Conservation (phyloP, 1,140 invertebrate species). For the Chionoecetes opilio region DNA sequence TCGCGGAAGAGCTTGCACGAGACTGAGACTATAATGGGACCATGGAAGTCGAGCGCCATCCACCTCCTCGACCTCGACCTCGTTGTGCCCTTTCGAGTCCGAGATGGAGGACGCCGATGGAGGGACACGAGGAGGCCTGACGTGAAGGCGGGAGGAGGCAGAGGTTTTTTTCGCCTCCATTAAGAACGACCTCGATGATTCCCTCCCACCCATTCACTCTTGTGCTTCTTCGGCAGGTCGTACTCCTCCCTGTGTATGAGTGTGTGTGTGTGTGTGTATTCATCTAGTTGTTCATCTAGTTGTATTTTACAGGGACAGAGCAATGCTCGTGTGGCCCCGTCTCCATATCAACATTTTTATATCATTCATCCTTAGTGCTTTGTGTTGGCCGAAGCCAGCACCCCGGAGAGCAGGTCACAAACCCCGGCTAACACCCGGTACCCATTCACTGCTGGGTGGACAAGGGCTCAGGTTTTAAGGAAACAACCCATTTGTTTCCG, state of each 20-base stretch:
- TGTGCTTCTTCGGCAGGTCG: no score
- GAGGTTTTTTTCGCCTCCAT: background rate
- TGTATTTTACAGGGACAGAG: no score
- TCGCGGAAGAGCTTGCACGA: background rate
- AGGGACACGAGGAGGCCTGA: background rate
- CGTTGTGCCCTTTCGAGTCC: background rate
- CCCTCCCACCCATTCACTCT: background rate
- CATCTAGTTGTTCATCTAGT: no score
- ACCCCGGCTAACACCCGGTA: no score
- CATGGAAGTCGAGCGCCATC: background rate
- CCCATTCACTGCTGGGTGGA: no score
- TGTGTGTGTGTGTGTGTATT: constrained; percentile 9
- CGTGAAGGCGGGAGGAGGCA: background rate
- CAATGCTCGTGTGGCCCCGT: no score
- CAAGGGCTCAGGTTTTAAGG: no score
- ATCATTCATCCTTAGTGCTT: no score
- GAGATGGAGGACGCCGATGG: background rate
- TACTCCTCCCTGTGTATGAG: background rate
- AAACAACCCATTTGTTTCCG: no score
- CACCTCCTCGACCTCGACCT: background rate
- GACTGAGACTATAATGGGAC: background rate
- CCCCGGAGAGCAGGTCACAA: no score
- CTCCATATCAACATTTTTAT: no score
- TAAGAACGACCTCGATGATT: background rate
- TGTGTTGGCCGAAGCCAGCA: no score